Evolutionary conservation across 1,140 invertebrate genomes (phyloP).

Genomic region (Drosophila aff.): DNA sequence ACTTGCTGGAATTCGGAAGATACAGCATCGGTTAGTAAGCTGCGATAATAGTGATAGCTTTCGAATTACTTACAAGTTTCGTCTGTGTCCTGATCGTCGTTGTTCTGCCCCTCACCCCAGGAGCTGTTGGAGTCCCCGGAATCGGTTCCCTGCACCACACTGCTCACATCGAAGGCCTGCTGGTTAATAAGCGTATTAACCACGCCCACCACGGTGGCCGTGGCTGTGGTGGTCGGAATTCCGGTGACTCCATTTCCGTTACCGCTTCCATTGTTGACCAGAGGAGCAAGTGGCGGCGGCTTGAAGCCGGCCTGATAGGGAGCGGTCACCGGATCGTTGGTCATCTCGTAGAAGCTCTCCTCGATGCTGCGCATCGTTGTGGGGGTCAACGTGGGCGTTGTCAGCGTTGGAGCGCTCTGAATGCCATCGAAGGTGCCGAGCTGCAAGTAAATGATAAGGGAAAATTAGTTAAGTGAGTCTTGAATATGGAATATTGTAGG

Average conservation of each 20-base stretch:
- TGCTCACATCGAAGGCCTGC: slow-evolving; percentile 30
- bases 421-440: slow-evolving; percentile 92
- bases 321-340: slow-evolving; percentile 89
- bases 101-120: slow-evolving; percentile 62
- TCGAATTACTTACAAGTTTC: slow-evolving; percentile 79
- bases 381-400: slow-evolving; percentile 96
- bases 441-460: slow-evolving; percentile 86
- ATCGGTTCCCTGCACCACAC: slow-evolving; percentile 52
- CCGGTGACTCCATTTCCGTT: slow-evolving; percentile 23
- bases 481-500: neutral
- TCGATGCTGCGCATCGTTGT: slow-evolving; percentile 96
- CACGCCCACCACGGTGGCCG: slow-evolving; percentile 28
- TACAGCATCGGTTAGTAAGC: neutral
- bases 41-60: neutral
- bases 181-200: slow-evolving; percentile 34
- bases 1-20: slow-evolving; percentile 64
- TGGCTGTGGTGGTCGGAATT: slow-evolving; percentile 20
- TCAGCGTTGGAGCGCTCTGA: slow-evolving; percentile 92
- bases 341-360: slow-evolving; percentile 91
- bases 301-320: slow-evolving; percentile 96
- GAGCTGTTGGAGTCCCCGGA: slow-evolving; percentile 77
- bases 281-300: slow-evolving; percentile 87
- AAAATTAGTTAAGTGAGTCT: neutral
- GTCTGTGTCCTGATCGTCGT: slow-evolving; percentile 82
- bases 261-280: slow-evolving; percentile 21